A percentile compares a stretch with the other conserved stretches of the same genome.
Conservation (phyloP, 2,113 vertebrate species). For the Dasyprocta punctata region DNA sequence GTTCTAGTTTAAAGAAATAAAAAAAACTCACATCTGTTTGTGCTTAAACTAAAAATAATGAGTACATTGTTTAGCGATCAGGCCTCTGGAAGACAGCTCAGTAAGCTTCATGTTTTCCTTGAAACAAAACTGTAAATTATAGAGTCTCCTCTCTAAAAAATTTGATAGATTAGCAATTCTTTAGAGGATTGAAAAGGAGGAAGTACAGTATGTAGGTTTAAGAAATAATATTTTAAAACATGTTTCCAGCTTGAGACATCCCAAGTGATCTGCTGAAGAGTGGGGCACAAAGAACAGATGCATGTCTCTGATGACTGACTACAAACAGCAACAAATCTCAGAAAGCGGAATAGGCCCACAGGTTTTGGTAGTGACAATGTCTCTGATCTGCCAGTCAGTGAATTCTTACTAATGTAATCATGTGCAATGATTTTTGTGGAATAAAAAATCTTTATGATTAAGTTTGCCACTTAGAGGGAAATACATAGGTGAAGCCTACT, state of each 20-base stretch:
- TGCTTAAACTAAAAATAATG: conserved; percentile 58
- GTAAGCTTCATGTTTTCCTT: background rate
- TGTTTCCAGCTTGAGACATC: background rate
- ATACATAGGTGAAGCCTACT: background rate
- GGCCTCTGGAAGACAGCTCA: conserved; percentile 13
- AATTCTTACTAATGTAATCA: background rate
- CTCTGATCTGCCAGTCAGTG: background rate
- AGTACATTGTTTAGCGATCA: conserved; percentile 11
- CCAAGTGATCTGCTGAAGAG: background rate
- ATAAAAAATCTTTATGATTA: background rate
- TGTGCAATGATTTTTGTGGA: background rate
- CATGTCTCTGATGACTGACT: background rate
- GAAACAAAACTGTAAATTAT: conserved; percentile 48
- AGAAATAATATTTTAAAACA: conserved; percentile 34
- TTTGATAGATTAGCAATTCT: background rate
- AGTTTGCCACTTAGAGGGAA: background rate
- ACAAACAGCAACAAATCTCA: background rate
- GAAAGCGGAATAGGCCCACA: background rate
- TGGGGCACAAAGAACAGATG: background rate
- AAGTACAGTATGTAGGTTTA: background rate
- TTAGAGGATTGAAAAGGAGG: background rate
- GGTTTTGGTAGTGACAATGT: background rate
- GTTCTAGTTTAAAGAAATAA: conserved; percentile 57
- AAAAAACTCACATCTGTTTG: conserved; percentile 52
- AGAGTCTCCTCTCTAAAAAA: background rate